These are phyloP conservation scores for Pantelozetes paolii DNA, from an alignment of 2,888 invertebrate species.

Conservation along the genomic window DNA sequence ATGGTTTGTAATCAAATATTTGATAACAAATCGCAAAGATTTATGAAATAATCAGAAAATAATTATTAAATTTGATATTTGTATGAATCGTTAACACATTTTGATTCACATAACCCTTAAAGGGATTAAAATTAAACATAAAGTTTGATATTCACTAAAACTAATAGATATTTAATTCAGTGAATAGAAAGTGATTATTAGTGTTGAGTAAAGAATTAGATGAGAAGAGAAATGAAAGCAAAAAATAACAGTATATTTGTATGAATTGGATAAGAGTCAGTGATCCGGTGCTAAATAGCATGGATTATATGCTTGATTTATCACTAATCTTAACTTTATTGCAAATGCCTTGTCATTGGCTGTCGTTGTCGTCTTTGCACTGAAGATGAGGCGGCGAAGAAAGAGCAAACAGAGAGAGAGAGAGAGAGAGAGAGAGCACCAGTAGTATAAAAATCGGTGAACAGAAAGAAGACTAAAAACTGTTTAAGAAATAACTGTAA, in stretches of 20 bases:
- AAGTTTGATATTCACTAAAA: too few species aligned
- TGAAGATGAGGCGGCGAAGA: neutral
- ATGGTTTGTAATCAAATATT: too few species aligned
- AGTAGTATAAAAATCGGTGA: neutral
- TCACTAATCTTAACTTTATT: conserved; percentile 31
- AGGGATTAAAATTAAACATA: too few species aligned
- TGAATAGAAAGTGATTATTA: conserved; percentile 24
- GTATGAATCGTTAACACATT: too few species aligned
- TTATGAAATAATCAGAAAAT: too few species aligned
- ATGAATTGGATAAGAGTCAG: conserved; percentile 23
- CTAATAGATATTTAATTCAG: conserved; percentile 2
- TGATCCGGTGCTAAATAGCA: conserved; percentile 34
- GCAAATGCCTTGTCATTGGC: conserved; percentile 17
- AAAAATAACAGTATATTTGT: neutral
- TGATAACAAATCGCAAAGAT: too few species aligned
- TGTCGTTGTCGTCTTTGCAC: neutral
- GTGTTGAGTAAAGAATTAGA: neutral
- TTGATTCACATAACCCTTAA: too few species aligned
- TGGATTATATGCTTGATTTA: conserved; percentile 37
- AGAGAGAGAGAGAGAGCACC: neutral
- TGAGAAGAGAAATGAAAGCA: neutral
- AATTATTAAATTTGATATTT: too few species aligned
- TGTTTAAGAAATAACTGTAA: neutral
- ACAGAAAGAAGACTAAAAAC: neutral
- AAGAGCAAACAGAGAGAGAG: neutral